Evolutionary conservation across 2,888 invertebrate species (phyloP).

Genomic region (Drosophila multiciliata): DNA sequence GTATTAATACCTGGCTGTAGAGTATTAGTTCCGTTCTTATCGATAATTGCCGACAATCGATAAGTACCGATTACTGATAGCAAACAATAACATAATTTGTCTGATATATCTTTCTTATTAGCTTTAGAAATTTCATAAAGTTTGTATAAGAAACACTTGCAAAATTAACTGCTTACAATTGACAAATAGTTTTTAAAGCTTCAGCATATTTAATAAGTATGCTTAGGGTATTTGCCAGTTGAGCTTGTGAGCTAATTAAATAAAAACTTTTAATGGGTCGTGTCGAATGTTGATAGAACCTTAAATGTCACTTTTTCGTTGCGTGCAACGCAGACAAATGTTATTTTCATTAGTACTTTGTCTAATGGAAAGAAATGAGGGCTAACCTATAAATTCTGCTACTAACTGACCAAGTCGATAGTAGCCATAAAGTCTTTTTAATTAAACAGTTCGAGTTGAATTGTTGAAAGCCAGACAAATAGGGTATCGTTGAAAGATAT

Average conservation of each 20-base stretch:
- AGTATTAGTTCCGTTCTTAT: background rate
- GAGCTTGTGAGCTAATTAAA: constrained; percentile 2
- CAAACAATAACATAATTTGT: background rate
- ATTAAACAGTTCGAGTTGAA: constrained; percentile 16
- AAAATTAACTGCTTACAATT: background rate
- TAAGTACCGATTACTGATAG: background rate
- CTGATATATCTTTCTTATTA: background rate
- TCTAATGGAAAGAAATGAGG: constrained; percentile 20
- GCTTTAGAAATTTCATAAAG: background rate
- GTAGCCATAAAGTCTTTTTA: background rate
- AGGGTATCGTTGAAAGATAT: background rate
- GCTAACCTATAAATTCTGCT: constrained; percentile 4
- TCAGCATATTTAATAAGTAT: background rate
- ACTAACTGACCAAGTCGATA: constrained; percentile 24
- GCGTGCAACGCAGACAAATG: constrained; percentile 60
- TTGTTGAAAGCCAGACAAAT: background rate
- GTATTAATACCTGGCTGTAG: background rate
- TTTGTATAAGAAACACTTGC: background rate
- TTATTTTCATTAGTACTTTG: constrained; percentile 9
- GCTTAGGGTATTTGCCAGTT: background rate
- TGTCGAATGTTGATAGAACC: constrained; percentile 6
- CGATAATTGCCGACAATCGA: background rate
- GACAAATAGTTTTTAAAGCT: background rate
- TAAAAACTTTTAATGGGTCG: constrained; percentile 7
- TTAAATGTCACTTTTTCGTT: constrained; percentile 37